Percentiles rank a stretch among this genome's conserved stretches.
Evolutionary conservation across 2,797 vertebrate species (phyloP).

Genomic region (Pseudocheirus occidentalis): DNA sequence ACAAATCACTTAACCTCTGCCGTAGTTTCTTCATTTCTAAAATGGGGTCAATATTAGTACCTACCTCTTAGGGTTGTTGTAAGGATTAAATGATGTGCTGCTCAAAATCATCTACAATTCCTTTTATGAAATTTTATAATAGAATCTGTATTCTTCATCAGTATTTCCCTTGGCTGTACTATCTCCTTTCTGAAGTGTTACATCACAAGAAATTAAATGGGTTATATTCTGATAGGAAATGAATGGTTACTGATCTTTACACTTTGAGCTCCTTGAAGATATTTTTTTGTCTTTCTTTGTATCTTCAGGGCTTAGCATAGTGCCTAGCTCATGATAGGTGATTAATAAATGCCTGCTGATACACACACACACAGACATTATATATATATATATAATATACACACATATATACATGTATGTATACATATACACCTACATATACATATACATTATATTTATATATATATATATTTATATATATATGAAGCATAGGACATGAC

Average conservation of each 20-base stretch:
- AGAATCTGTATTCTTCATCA: background rate
- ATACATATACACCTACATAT: too few relatives aligned
- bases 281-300: background rate
- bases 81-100: background rate
- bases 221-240: background rate
- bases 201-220: background rate
- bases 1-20: background rate
- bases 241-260: background rate
- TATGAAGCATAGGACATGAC: background rate
- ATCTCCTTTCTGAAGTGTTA: background rate
- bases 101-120: background rate
- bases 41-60: background rate
- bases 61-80: background rate
- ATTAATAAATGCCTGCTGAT: background rate
- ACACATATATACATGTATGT: too few relatives aligned
- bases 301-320: background rate
- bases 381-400: too few relatives aligned
- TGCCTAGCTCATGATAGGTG: background rate
- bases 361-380: background rate
- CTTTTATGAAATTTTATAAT: background rate
- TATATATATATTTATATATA: too few relatives aligned
- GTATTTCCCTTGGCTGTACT: background rate
- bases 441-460: too few relatives aligned
- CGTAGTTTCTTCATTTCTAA: background rate
- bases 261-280: background rate